Base-by-base conservation (phyloP, 2,797 vertebrate species). In the Artibeus lituratus region DNA sequence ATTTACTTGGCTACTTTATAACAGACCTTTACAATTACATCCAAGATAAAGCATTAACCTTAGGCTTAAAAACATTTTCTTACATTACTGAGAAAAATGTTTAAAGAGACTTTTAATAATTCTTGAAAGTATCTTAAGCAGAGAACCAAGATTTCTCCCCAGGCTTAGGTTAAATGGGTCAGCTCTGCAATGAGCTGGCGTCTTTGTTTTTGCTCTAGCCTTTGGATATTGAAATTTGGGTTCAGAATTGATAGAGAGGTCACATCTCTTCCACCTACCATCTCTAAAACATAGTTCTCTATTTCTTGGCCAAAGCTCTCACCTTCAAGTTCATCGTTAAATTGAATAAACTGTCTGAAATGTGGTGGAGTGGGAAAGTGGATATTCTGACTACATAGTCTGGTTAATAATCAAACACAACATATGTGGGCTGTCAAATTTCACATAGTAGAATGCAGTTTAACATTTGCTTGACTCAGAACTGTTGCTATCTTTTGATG, bases 21-120 rank as follows among this genome's bases (percentile, higher is more conserved):
- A 81, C 47, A 85, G 39, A 67, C 1, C 62, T 49, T 0, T 22
- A 44, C 0, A 72, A 82, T 87, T 92, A 82, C 10, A 78, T 74
- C 9, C 35, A 96, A 92, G 44, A 83, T 55, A 26, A 83, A 89
- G 24, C 22, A 86, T 91, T 92, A 78, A 76, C 10, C 9, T 94
- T 32, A 62, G 67, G 9, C 19, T 85, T 82, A 65, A 51, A 3
- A 84, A 21, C 49, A 53, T 51, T 91, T 62, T 67, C 77, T 65
- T 65, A 51, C 32, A 74, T 44, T 94, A 51, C 10, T 76, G 62
- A 90, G 55, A 80, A 88, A 90, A 91, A 76, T 57, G 3, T 89
- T 1, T 59, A 90, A 62, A 65, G 47, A 74, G 3, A n/a, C 37
- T 67, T 53, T 94, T 76, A 83, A 51, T 90, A 83, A 94, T 49